A percentile compares a stretch with the other conserved stretches of the same genome.
phyloP scores from a whole-genome alignment of 2,113 vertebrate genomes.

The Cyanoliseus patagonus region DNA sequence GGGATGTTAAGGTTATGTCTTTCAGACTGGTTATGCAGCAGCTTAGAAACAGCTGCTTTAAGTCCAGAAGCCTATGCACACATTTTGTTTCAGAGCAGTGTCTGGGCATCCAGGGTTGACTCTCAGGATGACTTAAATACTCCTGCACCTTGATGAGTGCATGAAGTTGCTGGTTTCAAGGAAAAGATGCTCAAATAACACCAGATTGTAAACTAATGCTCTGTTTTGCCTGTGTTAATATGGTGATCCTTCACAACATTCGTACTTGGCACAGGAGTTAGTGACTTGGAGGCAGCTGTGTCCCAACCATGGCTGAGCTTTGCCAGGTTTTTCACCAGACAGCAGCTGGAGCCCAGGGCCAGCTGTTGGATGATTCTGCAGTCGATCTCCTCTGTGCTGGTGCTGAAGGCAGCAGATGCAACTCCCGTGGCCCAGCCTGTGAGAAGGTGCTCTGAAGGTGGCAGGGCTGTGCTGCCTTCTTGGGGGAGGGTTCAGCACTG shows the following conservation, averaged over 20 bases:
- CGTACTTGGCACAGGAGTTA: background rate
- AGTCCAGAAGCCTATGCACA: background rate
- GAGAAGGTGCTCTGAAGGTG: background rate
- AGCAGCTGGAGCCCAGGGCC: background rate
- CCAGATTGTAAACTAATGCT: background rate
- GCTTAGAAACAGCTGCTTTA: background rate
- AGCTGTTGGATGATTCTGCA: background rate
- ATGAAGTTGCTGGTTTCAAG: background rate
- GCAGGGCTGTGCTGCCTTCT: background rate
- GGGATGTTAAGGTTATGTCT: background rate
- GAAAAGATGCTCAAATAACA: background rate
- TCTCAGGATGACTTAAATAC: background rate
- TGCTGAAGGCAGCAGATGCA: background rate
- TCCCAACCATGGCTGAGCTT: background rate
- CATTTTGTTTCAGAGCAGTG: background rate
- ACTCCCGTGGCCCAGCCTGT: background rate
- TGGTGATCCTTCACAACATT: background rate
- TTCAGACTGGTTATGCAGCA: background rate
- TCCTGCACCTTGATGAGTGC: background rate
- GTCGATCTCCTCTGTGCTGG: background rate
- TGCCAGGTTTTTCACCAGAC: background rate
- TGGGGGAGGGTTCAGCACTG: fast-evolving
- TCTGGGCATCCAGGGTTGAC: background rate
- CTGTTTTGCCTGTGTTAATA: background rate
- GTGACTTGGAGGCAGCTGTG: background rate